A percentile compares a stretch with the other conserved stretches of the same genome.
Evolutionary conservation across 2,888 invertebrate genomes (phyloP).

Genomic region (Steinernema hermaphroditum): DNA sequence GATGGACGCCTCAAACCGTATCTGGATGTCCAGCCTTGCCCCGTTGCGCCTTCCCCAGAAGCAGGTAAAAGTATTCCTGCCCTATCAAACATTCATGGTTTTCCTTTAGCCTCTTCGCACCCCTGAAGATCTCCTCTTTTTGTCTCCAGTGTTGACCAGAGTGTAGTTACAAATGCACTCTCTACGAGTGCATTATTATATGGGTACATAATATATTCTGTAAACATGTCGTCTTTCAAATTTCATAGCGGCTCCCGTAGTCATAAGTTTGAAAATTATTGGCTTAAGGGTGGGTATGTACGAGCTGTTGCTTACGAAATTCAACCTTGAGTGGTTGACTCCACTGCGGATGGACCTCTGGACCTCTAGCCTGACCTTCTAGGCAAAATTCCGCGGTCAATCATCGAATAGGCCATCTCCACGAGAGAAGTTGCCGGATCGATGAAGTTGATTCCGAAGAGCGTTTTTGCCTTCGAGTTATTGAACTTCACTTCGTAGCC

Average conservation of each 20-base stretch:
- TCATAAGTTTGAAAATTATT: neutral
- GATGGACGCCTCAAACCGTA: neutral
- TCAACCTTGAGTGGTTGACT: too few relatives aligned
- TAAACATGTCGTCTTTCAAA: neutral
- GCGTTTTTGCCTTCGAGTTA: slow-evolving; percentile 68
- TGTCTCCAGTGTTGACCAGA: too few relatives aligned
- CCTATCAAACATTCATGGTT: too few relatives aligned
- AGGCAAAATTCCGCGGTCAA: slow-evolving; percentile 69
- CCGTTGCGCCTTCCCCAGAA: neutral
- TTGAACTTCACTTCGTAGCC: slow-evolving; percentile 64
- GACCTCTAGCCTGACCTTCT: slow-evolving; percentile 43
- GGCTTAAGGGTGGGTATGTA: neutral
- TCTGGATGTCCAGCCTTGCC: neutral
- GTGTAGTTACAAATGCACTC: too few relatives aligned
- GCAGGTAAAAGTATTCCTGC: too few relatives aligned
- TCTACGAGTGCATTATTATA: too few relatives aligned
- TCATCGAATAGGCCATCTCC: slow-evolving; percentile 71
- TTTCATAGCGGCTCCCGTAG: neutral
- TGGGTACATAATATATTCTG: too few relatives aligned
- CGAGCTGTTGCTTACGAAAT: too few relatives aligned
- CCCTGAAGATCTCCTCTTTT: too few relatives aligned
- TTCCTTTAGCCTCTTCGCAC: too few relatives aligned
- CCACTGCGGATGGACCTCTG: slow-evolving; percentile 3
- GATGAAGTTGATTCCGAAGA: slow-evolving; percentile 69
- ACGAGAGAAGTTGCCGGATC: slow-evolving; percentile 69